phyloP scores from a whole-genome alignment of 1,140 invertebrate species.

The Drosophila arizonae region DNA sequence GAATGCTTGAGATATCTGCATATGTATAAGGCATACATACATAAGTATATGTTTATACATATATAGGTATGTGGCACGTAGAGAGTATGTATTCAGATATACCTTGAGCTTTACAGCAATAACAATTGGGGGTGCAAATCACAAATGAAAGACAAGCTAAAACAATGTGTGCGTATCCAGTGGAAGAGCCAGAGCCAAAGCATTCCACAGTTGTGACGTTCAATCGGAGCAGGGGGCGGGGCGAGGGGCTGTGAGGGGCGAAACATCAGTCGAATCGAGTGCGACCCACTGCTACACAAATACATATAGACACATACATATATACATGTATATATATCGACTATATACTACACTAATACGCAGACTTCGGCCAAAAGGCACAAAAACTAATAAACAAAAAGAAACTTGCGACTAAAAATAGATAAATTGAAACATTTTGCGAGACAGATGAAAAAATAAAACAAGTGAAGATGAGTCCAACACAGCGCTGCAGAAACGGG shows the following conservation, averaged over 20 bases:
- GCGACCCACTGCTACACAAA: conserved; percentile 65
- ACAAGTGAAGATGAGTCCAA: conserved; percentile 46
- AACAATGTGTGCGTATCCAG: conserved; percentile 62
- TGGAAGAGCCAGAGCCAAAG: conserved; percentile 36
- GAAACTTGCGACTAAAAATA: conserved; percentile 79
- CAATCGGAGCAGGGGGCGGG: conserved; percentile 58
- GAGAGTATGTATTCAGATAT: conserved; percentile 34
- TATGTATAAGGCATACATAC: not conserved
- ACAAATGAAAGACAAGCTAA: conserved; percentile 57
- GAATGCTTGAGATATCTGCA: conserved; percentile 34
- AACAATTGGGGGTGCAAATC: conserved; percentile 36
- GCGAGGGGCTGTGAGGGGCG: conserved; percentile 10
- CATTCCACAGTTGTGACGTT: conserved; percentile 77
- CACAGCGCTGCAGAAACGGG: conserved; percentile 45
- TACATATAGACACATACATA: conserved; percentile 12
- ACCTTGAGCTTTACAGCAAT: conserved; percentile 53
- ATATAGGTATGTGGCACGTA: not conserved
- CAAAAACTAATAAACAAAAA: conserved; percentile 79
- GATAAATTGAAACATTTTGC: conserved; percentile 78
- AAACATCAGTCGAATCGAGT: conserved; percentile 56
- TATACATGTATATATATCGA: conserved; percentile 9
- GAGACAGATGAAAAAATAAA: conserved; percentile 65
- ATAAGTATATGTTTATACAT: not conserved
- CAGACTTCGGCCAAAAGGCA: conserved; percentile 40
- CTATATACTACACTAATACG: conserved; percentile 28